Base-by-base conservation (phyloP, 2,888 invertebrate species). In the Zootermopsis nevadensis region DNA sequence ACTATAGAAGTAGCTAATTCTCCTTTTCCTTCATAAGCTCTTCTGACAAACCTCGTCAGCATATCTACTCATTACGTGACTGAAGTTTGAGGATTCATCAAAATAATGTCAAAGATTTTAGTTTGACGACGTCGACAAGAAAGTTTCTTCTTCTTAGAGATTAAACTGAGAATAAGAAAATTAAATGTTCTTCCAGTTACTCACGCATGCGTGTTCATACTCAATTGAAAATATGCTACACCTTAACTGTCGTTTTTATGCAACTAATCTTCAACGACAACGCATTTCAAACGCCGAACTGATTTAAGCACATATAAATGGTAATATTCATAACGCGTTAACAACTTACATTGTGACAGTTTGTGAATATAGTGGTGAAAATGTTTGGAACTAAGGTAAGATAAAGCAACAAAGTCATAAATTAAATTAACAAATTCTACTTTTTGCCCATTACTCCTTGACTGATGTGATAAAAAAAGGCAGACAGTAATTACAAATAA, bases 61-160 rank as follows among this genome's bases (percentile, higher is more conserved):
- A 42, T 42, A 42, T 76, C 76, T 35, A 38, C 42, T 76, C 76
- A 38, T 76, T 76, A 42, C 42, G 15, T 22, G 76, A 76, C 76
- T 60, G 2, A 60, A n/a, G 60, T 15, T 27, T 24, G 76, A 42
- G 48, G 42, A 42, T 76, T 38, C 76, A 42, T 27, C 76, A 48
- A 76, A 76, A 76, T 76, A 76, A 76, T 76, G 76, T 76, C 76
- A 76, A 76, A 76, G 76, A 76, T 76, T n/a, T 48, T 42, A 35
- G 42, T 42, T 42, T 76, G 76, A 42, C 42, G 76, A 76, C 76
- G 76, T 76, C 42, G 76, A 76, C 76, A 76, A 30, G 76, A 42
- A 76, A 76, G 42, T 76, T 76, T 27, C 76, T 19, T 48, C 76
- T 19, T 48, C 76, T 76, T 15, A 19, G 76, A n/a, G 60, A n/a